Conservation (phyloP, 2,888 invertebrate genomes). For the Pyrrhia umbra region DNA sequence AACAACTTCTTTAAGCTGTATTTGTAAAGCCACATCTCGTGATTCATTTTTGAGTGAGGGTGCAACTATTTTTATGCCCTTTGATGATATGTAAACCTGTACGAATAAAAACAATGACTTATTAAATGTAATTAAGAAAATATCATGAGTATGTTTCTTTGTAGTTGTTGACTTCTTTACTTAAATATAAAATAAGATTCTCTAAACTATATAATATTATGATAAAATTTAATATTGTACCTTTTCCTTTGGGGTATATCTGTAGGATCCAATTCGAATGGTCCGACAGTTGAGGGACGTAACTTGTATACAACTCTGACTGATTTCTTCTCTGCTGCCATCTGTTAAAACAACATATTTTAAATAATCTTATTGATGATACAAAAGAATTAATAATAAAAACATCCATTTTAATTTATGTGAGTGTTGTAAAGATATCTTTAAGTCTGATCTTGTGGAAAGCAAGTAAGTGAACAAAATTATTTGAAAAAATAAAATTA, state of each 20-base stretch:
- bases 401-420: too few species aligned
- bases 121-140: neutral
- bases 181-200: too few species aligned
- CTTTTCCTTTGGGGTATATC: slow-evolving; percentile 93
- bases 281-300: slow-evolving; percentile 93
- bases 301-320: slow-evolving; percentile 82
- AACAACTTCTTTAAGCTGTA: slow-evolving; percentile 93
- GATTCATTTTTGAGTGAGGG: slow-evolving; percentile 89
- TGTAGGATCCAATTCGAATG: slow-evolving; percentile 96
- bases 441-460: too few species aligned
- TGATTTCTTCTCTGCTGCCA: slow-evolving; percentile 88
- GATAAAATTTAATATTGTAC: slow-evolving; percentile 80
- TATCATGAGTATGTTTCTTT: too few species aligned
- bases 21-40: slow-evolving; percentile 91
- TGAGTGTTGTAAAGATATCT: too few species aligned
- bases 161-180: too few species aligned
- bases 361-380: neutral
- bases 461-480: too few species aligned
- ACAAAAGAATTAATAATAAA: neutral
- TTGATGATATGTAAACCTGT: slow-evolving; percentile 90
- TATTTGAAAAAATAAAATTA: too few species aligned
- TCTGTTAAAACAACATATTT: slow-evolving; percentile 76
- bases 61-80: slow-evolving; percentile 91
- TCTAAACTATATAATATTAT: too few species aligned
- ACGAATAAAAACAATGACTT: slow-evolving; percentile 55